phyloP scores from a whole-genome alignment of 2,888 invertebrate species.

The Choreutis nemorana region DNA sequence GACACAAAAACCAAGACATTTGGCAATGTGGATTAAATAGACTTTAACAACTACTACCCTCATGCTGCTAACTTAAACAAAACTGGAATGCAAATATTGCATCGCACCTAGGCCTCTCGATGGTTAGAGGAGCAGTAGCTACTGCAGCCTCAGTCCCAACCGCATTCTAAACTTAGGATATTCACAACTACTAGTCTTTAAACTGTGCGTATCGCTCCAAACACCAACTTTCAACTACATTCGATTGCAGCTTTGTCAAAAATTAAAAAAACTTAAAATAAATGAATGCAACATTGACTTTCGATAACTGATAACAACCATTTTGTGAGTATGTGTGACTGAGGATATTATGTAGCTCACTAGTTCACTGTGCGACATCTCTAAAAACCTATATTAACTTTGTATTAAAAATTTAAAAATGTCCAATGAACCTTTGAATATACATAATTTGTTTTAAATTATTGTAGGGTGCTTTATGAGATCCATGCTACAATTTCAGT shows the following conservation, averaged over 20 bases:
- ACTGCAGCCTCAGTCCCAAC: neutral
- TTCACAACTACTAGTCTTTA: slow-evolving; percentile 42
- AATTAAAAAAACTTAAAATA: slow-evolving; percentile 51
- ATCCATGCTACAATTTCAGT: slow-evolving; percentile 62
- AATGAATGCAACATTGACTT: slow-evolving; percentile 60
- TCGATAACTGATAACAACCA: slow-evolving; percentile 57
- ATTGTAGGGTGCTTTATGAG: slow-evolving; percentile 61
- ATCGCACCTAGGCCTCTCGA: slow-evolving; percentile 51
- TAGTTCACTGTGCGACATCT: slow-evolving; percentile 27
- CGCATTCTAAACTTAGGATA: slow-evolving; percentile 10
- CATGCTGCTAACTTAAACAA: slow-evolving; percentile 56
- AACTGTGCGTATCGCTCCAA: slow-evolving; percentile 59
- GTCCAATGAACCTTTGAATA: neutral
- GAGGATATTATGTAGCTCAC: slow-evolving; percentile 55
- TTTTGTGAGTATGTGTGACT: slow-evolving; percentile 52
- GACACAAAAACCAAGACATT: slow-evolving; percentile 63
- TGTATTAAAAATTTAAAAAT: too few species aligned
- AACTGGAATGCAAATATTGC: slow-evolving; percentile 67
- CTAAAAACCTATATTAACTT: too few species aligned
- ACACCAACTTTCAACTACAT: slow-evolving; percentile 57
- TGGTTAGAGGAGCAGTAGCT: neutral
- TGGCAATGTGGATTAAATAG: slow-evolving; percentile 58
- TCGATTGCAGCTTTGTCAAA: slow-evolving; percentile 54
- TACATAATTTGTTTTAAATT: slow-evolving; percentile 17
- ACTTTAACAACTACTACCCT: slow-evolving; percentile 51